Percentiles rank a stretch among this genome's conserved stretches.
Conservation (phyloP, 2,797 vertebrate genomes). For the Craterocephalus amniculus region DNA sequence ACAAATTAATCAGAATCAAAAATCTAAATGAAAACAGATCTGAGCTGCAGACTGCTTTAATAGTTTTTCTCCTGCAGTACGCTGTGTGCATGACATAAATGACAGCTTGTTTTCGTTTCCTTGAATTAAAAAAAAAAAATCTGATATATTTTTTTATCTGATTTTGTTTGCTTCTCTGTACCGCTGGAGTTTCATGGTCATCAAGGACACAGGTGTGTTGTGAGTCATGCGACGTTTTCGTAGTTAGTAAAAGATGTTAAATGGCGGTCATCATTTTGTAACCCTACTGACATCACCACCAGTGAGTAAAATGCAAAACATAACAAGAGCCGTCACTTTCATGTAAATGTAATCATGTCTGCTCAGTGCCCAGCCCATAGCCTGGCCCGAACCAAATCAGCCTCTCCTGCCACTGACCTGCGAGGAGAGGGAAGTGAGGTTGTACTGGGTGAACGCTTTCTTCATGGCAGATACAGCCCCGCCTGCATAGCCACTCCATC, state of each 20-base stretch:
- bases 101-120: neutral
- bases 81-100: too few species aligned
- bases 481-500: slow-evolving; percentile 83
- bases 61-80: neutral
- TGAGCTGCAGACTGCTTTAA: neutral
- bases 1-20: neutral
- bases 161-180: too few species aligned
- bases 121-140: neutral
- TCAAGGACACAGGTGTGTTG: neutral
- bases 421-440: slow-evolving; percentile 82
- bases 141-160: neutral
- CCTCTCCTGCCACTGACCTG: slow-evolving; percentile 80
- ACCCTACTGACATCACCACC: slow-evolving; percentile 6
- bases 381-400: slow-evolving; percentile 31
- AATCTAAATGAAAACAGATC: neutral
- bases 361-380: slow-evolving; percentile 22
- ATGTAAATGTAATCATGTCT: slow-evolving; percentile 16
- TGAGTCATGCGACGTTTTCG: neutral
- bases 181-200: neutral
- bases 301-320: slow-evolving; percentile 11
- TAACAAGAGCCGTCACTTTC: slow-evolving; percentile 22
- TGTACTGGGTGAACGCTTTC: slow-evolving; percentile 85
- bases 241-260: neutral
- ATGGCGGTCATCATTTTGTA: neutral
- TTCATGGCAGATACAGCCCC: slow-evolving; percentile 84